These are phyloP conservation scores for Dolichopus griseipennis DNA, from an alignment of 2,888 invertebrate species.

Conservation along the genomic window DNA sequence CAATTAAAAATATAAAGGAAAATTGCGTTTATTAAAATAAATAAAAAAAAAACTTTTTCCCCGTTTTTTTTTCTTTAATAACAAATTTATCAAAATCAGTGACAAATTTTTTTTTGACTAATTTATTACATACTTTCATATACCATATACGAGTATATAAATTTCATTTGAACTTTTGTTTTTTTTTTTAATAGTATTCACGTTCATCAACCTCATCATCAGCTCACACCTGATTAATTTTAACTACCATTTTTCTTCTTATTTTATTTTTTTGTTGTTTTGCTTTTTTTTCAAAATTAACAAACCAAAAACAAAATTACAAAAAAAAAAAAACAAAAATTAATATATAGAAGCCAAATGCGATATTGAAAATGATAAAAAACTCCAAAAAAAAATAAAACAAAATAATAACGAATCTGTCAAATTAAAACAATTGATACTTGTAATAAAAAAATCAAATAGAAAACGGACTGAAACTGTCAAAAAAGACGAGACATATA, in stretches of 20 bases:
- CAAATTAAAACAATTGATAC: background rate
- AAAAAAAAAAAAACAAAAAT: background rate
- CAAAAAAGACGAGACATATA: too few species aligned
- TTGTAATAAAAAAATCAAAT: too few species aligned
- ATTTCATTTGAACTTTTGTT: background rate
- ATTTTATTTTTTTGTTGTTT: background rate
- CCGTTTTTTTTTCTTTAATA: too few species aligned
- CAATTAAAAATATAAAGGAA: too few species aligned
- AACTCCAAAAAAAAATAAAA: too few species aligned
- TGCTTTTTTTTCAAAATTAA: background rate
- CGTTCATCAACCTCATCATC: background rate
- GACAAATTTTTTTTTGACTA: background rate
- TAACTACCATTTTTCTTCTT: background rate
- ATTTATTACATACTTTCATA: too few species aligned
- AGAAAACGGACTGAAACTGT: too few species aligned
- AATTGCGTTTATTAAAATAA: too few species aligned
- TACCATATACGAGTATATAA: too few species aligned
- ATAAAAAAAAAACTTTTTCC: too few species aligned
- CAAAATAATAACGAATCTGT: background rate
- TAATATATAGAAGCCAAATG: background rate
- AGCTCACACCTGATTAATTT: background rate
- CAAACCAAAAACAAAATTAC: background rate
- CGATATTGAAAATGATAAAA: background rate
- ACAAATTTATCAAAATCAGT: background rate
- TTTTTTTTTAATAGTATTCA: background rate